phyloP scores from a whole-genome alignment of 2,888 invertebrate species.

The Eupithecia dodoneata region DNA sequence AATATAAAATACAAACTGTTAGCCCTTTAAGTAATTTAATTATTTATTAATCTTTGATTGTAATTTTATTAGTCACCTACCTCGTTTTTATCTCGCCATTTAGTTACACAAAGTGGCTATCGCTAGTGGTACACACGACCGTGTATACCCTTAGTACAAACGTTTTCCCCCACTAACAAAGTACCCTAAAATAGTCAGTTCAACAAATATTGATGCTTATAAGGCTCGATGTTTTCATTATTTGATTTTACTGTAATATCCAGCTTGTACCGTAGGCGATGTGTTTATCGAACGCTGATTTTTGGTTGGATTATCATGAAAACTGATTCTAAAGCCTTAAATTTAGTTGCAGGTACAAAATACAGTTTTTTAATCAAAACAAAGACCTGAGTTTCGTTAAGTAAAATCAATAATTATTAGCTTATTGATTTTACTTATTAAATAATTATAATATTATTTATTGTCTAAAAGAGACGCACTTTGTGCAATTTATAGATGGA shows the following conservation, averaged over 20 bases:
- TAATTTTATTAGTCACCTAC: too few species aligned
- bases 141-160: not conserved
- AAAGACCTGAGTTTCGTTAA: too few species aligned
- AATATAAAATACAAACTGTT: too few species aligned
- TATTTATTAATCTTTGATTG: too few species aligned
- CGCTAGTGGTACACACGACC: not conserved
- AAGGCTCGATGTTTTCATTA: not conserved
- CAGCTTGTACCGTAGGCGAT: not conserved
- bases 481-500: too few species aligned
- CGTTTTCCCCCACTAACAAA: not conserved
- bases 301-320: not conserved
- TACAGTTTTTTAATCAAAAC: too few species aligned
- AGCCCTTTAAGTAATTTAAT: too few species aligned
- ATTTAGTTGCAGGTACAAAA: too few species aligned
- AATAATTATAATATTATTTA: too few species aligned
- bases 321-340: not conserved
- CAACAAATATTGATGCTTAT: not conserved
- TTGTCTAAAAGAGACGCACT: too few species aligned
- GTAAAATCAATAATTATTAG: too few species aligned
- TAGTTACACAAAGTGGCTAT: not conserved
- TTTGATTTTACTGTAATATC: not conserved
- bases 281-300: not conserved
- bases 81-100: not conserved
- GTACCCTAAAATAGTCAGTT: not conserved
- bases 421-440: too few species aligned